Conservation (phyloP, 2,888 invertebrate genomes). For the Cosmia trapezina region DNA sequence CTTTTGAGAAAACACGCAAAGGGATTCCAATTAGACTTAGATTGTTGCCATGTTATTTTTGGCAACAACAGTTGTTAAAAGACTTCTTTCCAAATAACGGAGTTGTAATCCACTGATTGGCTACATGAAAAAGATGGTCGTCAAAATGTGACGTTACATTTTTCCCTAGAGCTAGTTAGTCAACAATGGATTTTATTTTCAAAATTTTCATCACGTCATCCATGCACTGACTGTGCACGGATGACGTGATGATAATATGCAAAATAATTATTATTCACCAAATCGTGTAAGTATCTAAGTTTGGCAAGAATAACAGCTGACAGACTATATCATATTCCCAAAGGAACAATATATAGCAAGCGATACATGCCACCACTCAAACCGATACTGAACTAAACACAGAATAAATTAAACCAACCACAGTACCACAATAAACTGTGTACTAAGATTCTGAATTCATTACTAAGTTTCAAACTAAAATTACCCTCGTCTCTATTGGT, state of each 20-base stretch:
- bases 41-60: constrained; percentile 6
- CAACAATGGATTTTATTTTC: background rate
- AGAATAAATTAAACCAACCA: constrained; percentile 53
- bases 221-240: too few species aligned
- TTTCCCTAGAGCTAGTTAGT: background rate
- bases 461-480: constrained; percentile 84
- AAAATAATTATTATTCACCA: background rate
- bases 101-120: constrained; percentile 2
- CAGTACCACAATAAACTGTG: constrained; percentile 76
- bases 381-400: constrained; percentile 30
- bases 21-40: constrained; percentile 11
- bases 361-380: constrained; percentile 13
- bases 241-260: too few species aligned
- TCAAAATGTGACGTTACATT: background rate
- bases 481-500: constrained; percentile 80
- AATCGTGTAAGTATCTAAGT: background rate
- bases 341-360: constrained; percentile 22
- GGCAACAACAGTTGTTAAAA: background rate
- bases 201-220: too few species aligned
- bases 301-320: constrained; percentile 1
- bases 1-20: constrained; percentile 17
- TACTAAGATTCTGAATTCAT: constrained; percentile 86
- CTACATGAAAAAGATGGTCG: background rate
- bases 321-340: background rate
- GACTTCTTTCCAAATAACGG: background rate